Conservation (phyloP, 2,888 invertebrate species). For the Stenurella melanura region DNA sequence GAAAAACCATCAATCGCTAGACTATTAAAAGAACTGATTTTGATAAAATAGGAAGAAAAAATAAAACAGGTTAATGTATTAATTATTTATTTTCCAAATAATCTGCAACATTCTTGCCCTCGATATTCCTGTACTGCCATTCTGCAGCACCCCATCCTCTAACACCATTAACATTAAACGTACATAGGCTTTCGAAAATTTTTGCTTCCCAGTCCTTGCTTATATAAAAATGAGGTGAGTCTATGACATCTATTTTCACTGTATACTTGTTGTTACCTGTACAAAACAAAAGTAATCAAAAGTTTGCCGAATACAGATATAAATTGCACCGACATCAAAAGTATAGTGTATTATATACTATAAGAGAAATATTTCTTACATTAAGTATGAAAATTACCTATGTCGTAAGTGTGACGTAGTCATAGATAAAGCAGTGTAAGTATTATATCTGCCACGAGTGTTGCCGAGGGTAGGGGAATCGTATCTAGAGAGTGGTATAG, state of each 20-base stretch:
- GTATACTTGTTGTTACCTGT: conserved; percentile 74
- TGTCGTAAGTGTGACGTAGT: too few species aligned
- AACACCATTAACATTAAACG: conserved; percentile 77
- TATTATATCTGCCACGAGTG: too few species aligned
- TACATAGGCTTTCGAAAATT: conserved; percentile 78
- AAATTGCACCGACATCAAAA: too few species aligned
- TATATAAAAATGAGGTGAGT: conserved; percentile 77
- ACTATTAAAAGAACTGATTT: too few species aligned
- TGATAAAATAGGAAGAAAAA: neutral
- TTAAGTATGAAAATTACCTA: too few species aligned
- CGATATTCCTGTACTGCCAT: conserved; percentile 79
- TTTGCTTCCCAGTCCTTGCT: conserved; percentile 78
- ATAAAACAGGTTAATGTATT: neutral
- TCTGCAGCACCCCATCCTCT: conserved; percentile 81
- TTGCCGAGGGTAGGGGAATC: too few species aligned
- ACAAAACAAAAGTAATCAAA: conserved; percentile 52
- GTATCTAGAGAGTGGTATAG: too few species aligned
- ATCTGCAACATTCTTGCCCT: conserved; percentile 56
- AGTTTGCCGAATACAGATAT: neutral
- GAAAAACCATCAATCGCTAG: too few species aligned
- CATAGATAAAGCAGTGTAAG: too few species aligned
- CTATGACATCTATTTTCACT: conserved; percentile 75
- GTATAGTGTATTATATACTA: too few species aligned
- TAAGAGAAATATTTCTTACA: too few species aligned
- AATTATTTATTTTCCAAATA: conserved; percentile 10